These are phyloP conservation scores for Betta splendens DNA, from an alignment of 2,797 vertebrate genomes.

Conservation along the genomic window DNA sequence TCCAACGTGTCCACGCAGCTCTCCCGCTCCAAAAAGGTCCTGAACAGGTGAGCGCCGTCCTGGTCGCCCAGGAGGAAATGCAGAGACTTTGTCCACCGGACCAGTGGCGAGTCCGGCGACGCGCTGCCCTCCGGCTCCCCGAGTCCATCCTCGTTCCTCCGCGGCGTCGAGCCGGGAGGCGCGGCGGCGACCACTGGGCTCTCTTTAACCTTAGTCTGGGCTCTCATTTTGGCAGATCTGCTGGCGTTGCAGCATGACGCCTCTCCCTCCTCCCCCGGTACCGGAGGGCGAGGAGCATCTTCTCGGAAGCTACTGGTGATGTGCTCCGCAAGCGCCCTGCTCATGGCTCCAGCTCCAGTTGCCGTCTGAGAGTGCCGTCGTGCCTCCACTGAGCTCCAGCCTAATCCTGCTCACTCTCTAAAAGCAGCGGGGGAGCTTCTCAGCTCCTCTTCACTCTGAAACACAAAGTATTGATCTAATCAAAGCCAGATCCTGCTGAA, in stretches of 20 bases:
- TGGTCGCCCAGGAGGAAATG: slow-evolving; percentile 95
- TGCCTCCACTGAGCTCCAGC: slow-evolving; percentile 81
- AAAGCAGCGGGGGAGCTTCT: slow-evolving; percentile 91
- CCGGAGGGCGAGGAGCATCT: slow-evolving; percentile 95
- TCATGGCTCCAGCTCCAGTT: slow-evolving; percentile 87
- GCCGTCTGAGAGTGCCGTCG: slow-evolving; percentile 71
- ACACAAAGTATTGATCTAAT: slow-evolving; percentile 95
- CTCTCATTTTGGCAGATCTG: slow-evolving; percentile 82
- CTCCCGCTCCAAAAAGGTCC: slow-evolving; percentile 95
- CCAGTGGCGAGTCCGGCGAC: slow-evolving; percentile 92
- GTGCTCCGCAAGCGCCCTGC: slow-evolving; percentile 88
- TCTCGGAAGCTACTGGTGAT: slow-evolving; percentile 91
- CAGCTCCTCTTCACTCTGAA: slow-evolving; percentile 88
- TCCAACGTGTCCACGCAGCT: slow-evolving; percentile 96
- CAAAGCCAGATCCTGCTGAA: slow-evolving; percentile 92
- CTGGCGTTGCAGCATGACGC: slow-evolving; percentile 81
- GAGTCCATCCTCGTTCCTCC: slow-evolving; percentile 93
- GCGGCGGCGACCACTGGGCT: slow-evolving; percentile 45
- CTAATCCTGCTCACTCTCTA: slow-evolving; percentile 83
- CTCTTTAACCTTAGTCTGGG: slow-evolving; percentile 80
- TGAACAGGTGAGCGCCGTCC: slow-evolving; percentile 95
- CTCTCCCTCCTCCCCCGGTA: slow-evolving; percentile 95
- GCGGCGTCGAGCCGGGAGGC: slow-evolving; percentile 78
- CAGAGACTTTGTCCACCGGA: slow-evolving; percentile 95
- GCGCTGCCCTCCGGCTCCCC: slow-evolving; percentile 97